Base-by-base conservation (phyloP, 2,888 invertebrate species). In the Stenotaenia linearis region DNA sequence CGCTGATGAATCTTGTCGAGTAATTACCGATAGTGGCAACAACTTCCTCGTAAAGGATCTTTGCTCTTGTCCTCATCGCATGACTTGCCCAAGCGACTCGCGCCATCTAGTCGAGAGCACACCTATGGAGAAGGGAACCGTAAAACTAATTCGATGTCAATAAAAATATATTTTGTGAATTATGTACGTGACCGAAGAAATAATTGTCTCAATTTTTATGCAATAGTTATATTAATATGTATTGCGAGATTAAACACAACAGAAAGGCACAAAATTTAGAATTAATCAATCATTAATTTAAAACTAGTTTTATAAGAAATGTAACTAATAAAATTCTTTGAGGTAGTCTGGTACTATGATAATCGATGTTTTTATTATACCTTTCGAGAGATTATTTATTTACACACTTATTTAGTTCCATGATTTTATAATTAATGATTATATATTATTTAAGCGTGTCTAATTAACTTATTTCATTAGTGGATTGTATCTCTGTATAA, bases 21-120 rank as follows among this genome's bases (percentile, higher is more conserved):
- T 81, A 2, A 77, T 83, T 5, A 83, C 82, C 32, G 82, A 82
- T 56, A 83, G 81, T n/a, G 78, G 80, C 7, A 77, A 76, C 5
- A 80, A 80, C 40, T 84, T 82, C 78, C 79, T 84, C 28, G 83
- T 84, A 45, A 83, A 84, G 78, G 80, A 82, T n/a, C 83, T 83
- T 81, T 84, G 84, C 79, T 77, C 81, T 21, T 84, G 84, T 77
- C 82, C 83, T 7, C 79, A 78, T 15, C 81, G 81, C 21, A 79
- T 82, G 12, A 81, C 81, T 12, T 84, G 84, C 78, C 83, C 84
- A 1, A 83, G 77, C 18, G 40, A 77, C 18, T 30, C 77, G 23
- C 77, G 77, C 9, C 45, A 45, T 18, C 10, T 40, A 9, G 77
- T 45, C 10, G 77, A 77, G 23, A 77, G 77, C 28, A 77, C 45